Percentiles rank a stretch among this genome's conserved stretches.
These are phyloP conservation scores for Stenodera caucasica DNA, from an alignment of 2,888 invertebrate species.

Conservation along the genomic window DNA sequence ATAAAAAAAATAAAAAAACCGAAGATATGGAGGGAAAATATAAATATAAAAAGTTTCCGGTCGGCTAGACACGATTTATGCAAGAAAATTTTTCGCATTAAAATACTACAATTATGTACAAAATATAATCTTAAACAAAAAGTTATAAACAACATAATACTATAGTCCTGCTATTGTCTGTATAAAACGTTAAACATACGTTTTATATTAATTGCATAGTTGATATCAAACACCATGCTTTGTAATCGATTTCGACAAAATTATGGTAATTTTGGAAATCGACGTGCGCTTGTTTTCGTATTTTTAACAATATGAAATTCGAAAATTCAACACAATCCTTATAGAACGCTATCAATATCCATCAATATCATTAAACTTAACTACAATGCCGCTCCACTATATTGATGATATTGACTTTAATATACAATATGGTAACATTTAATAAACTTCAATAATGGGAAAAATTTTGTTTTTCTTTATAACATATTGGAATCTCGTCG, in stretches of 20 bases:
- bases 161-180: slow-evolving; percentile 43
- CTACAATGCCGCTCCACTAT: background rate
- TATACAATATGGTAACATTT: slow-evolving; percentile 1
- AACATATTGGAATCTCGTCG: background rate
- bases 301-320: slow-evolving; percentile 3
- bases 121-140: slow-evolving; percentile 37
- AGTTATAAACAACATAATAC: slow-evolving; percentile 46
- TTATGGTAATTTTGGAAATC: slow-evolving; percentile 54
- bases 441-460: background rate
- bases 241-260: slow-evolving; percentile 54
- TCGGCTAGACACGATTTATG: slow-evolving; percentile 30
- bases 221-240: slow-evolving; percentile 51
- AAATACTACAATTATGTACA: slow-evolving; percentile 42
- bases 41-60: slow-evolving; percentile 27
- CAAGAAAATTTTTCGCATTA: slow-evolving; percentile 34
- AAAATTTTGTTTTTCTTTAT: background rate
- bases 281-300: slow-evolving; percentile 48
- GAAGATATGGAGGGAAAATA: background rate
- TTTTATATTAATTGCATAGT: slow-evolving; percentile 51
- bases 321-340: background rate
- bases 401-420: background rate
- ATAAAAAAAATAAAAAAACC: too few relatives aligned
- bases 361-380: background rate
- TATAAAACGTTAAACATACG: slow-evolving; percentile 46
- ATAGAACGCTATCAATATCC: background rate